phyloP scores from a whole-genome alignment of 2,113 vertebrate species.

The Microtus oregoni region DNA sequence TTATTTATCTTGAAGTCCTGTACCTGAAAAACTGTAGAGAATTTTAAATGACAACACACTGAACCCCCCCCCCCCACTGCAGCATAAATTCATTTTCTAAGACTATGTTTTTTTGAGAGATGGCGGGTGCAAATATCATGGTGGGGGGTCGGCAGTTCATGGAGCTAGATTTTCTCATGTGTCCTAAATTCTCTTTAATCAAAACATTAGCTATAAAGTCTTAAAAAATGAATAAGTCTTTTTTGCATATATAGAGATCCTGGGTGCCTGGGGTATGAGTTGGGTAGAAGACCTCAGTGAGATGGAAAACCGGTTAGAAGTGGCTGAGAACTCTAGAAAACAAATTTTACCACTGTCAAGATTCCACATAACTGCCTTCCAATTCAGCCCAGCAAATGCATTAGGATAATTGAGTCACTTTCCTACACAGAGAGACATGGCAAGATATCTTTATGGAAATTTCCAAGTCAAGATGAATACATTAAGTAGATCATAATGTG shows the following conservation, averaged over 20 bases:
- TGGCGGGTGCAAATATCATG: neutral
- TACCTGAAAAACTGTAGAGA: neutral
- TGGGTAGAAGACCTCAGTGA: neutral
- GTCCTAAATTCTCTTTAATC: constrained; percentile 49
- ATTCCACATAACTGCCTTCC: constrained; percentile 75
- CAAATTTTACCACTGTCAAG: constrained; percentile 65
- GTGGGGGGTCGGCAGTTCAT: neutral
- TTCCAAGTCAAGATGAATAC: constrained; percentile 73
- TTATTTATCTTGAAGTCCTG: neutral
- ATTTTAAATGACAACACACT: neutral
- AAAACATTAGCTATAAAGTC: neutral
- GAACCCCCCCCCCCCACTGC: neutral
- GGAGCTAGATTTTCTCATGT: neutral
- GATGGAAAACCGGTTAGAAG: constrained; percentile 5
- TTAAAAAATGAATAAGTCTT: neutral
- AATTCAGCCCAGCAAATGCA: constrained; percentile 76
- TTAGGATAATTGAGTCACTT: constrained; percentile 80
- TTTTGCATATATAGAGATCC: neutral
- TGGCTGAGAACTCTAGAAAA: constrained; percentile 62
- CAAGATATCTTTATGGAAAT: constrained; percentile 74
- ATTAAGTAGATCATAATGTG: constrained; percentile 66
- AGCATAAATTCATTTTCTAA: constrained; percentile 30
- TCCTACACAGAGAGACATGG: constrained; percentile 73
- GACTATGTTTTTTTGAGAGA: neutral
- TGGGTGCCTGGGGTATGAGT: neutral